Evolutionary conservation across 2,797 vertebrate genomes (phyloP).

Genomic region (Halcyon chelicuti): DNA sequence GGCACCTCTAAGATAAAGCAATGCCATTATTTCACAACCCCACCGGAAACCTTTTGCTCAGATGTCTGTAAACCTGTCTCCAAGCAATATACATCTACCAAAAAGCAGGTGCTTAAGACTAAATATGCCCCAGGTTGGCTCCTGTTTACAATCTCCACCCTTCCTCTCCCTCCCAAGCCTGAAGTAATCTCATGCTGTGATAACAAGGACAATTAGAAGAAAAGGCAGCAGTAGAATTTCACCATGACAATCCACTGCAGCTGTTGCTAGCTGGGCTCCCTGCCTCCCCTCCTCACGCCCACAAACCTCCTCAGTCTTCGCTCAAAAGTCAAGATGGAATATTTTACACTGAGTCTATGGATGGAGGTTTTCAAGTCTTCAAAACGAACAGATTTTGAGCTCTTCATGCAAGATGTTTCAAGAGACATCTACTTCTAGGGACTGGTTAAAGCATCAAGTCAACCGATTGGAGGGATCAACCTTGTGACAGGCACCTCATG

Average conservation of each 20-base stretch:
- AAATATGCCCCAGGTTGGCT: not conserved
- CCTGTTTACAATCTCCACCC: not conserved
- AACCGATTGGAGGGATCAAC: not conserved
- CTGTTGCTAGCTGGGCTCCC: not conserved
- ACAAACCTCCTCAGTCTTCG: not conserved
- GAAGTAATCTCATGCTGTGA: not conserved
- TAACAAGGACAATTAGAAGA: not conserved
- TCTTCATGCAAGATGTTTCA: not conserved
- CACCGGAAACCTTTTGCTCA: not conserved
- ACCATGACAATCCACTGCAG: not conserved
- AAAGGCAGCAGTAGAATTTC: not conserved
- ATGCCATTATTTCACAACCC: not conserved
- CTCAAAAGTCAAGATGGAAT: not conserved
- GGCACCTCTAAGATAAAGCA: not conserved
- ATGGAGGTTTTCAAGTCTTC: not conserved
- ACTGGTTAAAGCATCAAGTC: not conserved
- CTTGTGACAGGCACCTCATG: rapidly evolving
- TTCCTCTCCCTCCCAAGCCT: not conserved
- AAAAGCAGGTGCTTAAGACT: not conserved
- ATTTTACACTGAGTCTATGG: not conserved
- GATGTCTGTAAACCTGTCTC: not conserved
- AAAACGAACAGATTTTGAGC: not conserved
- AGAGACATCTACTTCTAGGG: not conserved
- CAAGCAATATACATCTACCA: not conserved
- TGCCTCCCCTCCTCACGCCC: not conserved